Conservation (phyloP, 2,797 vertebrate species). For the Poecilia wingei region DNA sequence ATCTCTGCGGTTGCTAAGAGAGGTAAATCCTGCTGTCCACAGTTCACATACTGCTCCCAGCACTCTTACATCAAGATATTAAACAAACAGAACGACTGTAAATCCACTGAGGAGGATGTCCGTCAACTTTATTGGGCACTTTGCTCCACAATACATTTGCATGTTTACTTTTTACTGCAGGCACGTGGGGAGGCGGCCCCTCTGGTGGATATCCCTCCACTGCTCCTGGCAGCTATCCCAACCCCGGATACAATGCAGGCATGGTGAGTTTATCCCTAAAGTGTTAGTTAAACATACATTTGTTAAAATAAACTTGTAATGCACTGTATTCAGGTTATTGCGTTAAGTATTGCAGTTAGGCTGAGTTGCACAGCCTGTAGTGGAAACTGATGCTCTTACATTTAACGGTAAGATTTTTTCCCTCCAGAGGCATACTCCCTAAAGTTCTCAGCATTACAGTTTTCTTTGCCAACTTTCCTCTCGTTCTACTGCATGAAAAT, state of each 20-base stretch:
- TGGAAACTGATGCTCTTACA: conserved; percentile 49
- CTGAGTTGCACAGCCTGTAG: conserved; percentile 56
- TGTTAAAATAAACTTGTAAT: conserved; percentile 10
- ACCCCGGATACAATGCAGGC: conserved; percentile 76
- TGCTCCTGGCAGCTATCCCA: conserved; percentile 66
- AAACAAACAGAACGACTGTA: conserved; percentile 20
- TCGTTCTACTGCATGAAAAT: conserved; percentile 51
- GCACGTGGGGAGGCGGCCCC: conserved; percentile 88
- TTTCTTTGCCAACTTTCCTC: conserved; percentile 27
- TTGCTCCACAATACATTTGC: background rate
- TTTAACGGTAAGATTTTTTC: conserved; percentile 64
- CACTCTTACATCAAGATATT: conserved; percentile 23
- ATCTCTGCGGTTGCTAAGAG: conserved; percentile 51
- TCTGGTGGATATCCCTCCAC: conserved; percentile 80
- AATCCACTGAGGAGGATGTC: conserved; percentile 26
- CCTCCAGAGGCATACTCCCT: conserved; percentile 31
- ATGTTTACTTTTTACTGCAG: conserved; percentile 70
- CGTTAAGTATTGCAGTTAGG: conserved; percentile 66
- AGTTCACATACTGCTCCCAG: conserved; percentile 34
- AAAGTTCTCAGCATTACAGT: conserved; percentile 29
- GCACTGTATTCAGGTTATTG: conserved; percentile 38
- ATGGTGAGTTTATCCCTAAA: conserved; percentile 84
- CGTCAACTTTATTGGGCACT: background rate
- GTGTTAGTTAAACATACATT: conserved; percentile 16
- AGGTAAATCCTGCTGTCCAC: conserved; percentile 17